Base-by-base conservation (phyloP, 2,888 invertebrate species). In the Caenorhabditis zanzibari region DNA sequence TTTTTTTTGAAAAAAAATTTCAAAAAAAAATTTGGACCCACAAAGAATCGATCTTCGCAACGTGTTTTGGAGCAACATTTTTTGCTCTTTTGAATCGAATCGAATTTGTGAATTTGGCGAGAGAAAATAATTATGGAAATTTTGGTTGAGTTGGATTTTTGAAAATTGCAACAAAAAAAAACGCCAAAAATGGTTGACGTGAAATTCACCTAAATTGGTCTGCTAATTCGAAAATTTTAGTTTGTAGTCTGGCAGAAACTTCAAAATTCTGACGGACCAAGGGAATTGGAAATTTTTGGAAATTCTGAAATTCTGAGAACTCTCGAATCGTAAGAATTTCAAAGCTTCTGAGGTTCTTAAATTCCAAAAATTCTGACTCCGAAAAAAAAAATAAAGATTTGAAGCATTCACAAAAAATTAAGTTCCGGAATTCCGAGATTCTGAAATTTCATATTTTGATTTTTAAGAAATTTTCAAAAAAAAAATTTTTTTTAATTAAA, bases 41-140 rank as follows among this genome's bases (percentile, higher is more conserved):
- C 59, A 49, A 28, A 54, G 56, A 41, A 69, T 49, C 9, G 66
- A 35, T 35, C 35, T 66, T 28, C 19, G 49, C 47, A 66, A 49
- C 49, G 49, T 32, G 28, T 35, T 66, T 49, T 32, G 32, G 35
- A 66, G 66, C 66, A 66, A n/a, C n/a, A n/a, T n/a, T n/a, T n/a
- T n/a, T n/a, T n/a, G n/a, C n/a, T 64, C n/a, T 47, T 44, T 44
- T 22, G 14, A 10, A 22, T 19, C 10, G 35, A 59, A 47, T 19
- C 7, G n/a, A 47, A 10, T 2, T 47, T 47, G 5, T 10, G 7
- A 16, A 14, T n/a, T 47, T 19, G 47, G n/a, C 19, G n/a, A 19
- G 47, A 47, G 5, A 19, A 9, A 47, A 47, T 19, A 19, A 47
- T 19, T 19, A n/a, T 47, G 47, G 19, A n/a, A 47, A 19, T 3